phyloP scores from a whole-genome alignment of 2,888 invertebrate species.

The Neria commutata region DNA sequence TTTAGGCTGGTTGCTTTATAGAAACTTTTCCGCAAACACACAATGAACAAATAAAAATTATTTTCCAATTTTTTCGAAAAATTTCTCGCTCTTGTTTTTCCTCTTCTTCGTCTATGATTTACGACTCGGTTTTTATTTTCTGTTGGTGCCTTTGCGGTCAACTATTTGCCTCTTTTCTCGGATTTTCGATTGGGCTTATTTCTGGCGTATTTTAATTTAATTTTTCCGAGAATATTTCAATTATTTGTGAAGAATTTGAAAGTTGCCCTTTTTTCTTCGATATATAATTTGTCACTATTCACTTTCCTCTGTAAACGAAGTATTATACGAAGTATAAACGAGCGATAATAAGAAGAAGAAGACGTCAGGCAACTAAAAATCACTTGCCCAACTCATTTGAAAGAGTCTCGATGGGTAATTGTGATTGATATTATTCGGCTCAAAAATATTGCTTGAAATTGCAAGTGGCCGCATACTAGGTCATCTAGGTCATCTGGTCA shows the following conservation, averaged over 20 bases:
- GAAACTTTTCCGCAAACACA: not conserved
- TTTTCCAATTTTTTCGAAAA: constrained; percentile 7
- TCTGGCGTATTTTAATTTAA: constrained; percentile 23
- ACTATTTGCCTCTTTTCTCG: constrained; percentile 25
- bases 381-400: too few relatives aligned
- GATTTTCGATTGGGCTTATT: constrained; percentile 33
- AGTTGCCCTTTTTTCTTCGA: constrained; percentile 39
- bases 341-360: too few relatives aligned
- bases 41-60: not conserved
- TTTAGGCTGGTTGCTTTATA: constrained; percentile 30
- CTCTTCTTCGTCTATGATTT: not conserved
- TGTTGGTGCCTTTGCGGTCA: constrained; percentile 13
- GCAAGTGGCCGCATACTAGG: too few relatives aligned
- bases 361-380: too few relatives aligned
- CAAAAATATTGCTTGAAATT: too few relatives aligned
- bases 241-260: constrained; percentile 38
- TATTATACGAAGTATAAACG: too few relatives aligned
- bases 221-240: constrained; percentile 26
- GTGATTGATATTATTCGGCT: too few relatives aligned
- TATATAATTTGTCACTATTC: too few relatives aligned
- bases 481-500: too few relatives aligned
- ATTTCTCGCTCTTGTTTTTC: constrained; percentile 21
- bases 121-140: not conserved
- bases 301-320: too few relatives aligned
- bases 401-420: too few relatives aligned